Conservation (phyloP, 2,888 invertebrate genomes). For the Slavum lentiscoides region DNA sequence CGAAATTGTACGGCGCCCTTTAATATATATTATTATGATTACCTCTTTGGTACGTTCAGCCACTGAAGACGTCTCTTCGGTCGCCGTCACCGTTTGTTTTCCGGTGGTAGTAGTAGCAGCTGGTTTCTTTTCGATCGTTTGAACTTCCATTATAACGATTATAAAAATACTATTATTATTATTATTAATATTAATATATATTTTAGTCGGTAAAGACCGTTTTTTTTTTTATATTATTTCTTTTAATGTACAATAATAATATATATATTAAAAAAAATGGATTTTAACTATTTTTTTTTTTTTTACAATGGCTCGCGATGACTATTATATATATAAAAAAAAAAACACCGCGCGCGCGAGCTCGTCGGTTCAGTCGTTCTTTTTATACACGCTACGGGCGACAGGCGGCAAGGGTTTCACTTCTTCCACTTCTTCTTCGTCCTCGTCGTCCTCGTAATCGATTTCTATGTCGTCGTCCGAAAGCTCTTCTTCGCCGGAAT, state of each 20-base stretch:
- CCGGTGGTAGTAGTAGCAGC: background rate
- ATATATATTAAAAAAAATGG: conserved; percentile 1
- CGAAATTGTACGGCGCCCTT: background rate
- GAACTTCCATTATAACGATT: conserved; percentile 48
- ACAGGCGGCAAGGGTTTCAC: conserved; percentile 46
- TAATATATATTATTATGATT: no score
- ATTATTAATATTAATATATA: background rate
- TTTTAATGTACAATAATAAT: conserved; percentile 21
- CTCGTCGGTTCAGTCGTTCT: conserved; percentile 29
- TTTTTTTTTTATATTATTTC: conserved; percentile 1
- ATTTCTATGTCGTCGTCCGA: conserved; percentile 51
- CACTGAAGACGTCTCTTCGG: conserved; percentile 45
- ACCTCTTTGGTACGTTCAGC: conserved; percentile 50
- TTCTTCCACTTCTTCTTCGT: conserved; percentile 49
- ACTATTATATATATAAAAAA: background rate
- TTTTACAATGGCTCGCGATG: conserved; percentile 31
- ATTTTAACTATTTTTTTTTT: conserved; percentile 45
- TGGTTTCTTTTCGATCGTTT: conserved; percentile 50
- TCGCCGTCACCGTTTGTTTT: conserved; percentile 50
- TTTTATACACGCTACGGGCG: conserved; percentile 47
- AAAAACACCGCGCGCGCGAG: background rate
- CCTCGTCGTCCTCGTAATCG: conserved; percentile 51
- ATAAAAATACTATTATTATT: background rate
- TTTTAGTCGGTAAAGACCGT: background rate
- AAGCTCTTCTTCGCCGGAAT: conserved; percentile 43